Base-by-base conservation (phyloP, 2,888 invertebrate genomes). In the Heliconius ethilla region DNA sequence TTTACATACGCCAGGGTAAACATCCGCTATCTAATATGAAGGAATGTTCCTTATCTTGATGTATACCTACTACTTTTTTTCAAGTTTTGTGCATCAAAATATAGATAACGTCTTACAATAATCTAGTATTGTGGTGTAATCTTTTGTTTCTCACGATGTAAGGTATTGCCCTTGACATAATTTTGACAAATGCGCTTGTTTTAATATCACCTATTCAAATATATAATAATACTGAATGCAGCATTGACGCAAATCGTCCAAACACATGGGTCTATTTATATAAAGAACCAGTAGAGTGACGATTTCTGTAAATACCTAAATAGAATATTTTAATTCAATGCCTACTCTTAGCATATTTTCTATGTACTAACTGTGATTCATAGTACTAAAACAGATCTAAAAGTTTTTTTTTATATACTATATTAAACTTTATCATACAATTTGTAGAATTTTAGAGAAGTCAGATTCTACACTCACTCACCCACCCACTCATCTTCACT, bases 1-100 rank as follows among this genome's bases (percentile, higher is more conserved):
- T 82, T 80, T 82, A 78, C 79, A 27, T 76, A 72, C 77, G 79
- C 75, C 72, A 76, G 76, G 77, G 74, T 78, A 83, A 82, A 82
- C 82, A 82, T 83, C 83, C 83, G 82, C 76, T 78, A 75, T 76
- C 77, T 75, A 74, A 69, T 70, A 79, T 75, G 72, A 72, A 76
- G 76, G 78, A 79, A 81, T 79, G 75, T 65, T 77, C 70, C 75
- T 80, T 81, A 80, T 81, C 80, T 77, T 25, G 27, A 51, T 51
- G 22, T 75, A 27, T 63, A 72, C 40, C 22, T 70, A 65, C 27
- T 70, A 66, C 59, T 77, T 78, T 79, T 77, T 78, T 72, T 75
- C 29, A 78, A 75, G 73, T 78, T 75, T 78, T 65, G 67, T 74
- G 55, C 55, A 79, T 79, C 73, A 80, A 69, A 79, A 73, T 40